A percentile compares a stretch with the other conserved stretches of the same genome.
phyloP scores from a whole-genome alignment of 1,140 invertebrate species.

The Leptinotarsa texana region DNA sequence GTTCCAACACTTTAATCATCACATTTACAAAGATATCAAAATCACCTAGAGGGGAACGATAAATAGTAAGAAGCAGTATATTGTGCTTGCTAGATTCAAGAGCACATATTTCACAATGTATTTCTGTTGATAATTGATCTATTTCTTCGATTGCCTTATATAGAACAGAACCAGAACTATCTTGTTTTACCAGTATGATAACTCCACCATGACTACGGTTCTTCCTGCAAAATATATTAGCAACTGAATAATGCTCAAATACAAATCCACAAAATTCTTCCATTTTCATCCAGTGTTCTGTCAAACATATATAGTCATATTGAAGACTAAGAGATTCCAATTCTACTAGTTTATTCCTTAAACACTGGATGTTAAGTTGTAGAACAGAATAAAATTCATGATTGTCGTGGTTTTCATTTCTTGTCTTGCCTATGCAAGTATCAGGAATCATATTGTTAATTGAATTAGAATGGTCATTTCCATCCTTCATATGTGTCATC shows the following conservation, averaged over 20 bases:
- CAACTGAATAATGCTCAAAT: slow-evolving; percentile 2
- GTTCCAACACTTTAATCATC: slow-evolving; percentile 7
- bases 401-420: too few species aligned
- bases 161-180: not conserved
- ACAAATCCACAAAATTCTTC: slow-evolving; percentile 6
- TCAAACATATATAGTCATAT: slow-evolving; percentile 2
- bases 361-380: not conserved
- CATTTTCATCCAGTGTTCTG: slow-evolving; percentile 2
- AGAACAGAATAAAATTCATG: too few species aligned
- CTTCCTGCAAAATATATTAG: slow-evolving; percentile 1
- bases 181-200: not conserved
- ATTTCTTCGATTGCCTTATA: slow-evolving; percentile 1
- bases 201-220: not conserved
- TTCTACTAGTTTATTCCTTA: slow-evolving; percentile 9
- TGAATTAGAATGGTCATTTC: too few species aligned
- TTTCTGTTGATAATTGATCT: slow-evolving; percentile 2
- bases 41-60: not conserved
- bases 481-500: too few species aligned
- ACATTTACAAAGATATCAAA: not conserved
- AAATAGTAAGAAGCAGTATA: slow-evolving; percentile 10
- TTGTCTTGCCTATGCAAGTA: too few species aligned
- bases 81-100: not conserved
- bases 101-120: slow-evolving; percentile 9
- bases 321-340: not conserved
- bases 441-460: too few species aligned